These are phyloP conservation scores for Poecilia latipinna DNA, from an alignment of 2,113 vertebrate genomes.

Conservation along the genomic window DNA sequence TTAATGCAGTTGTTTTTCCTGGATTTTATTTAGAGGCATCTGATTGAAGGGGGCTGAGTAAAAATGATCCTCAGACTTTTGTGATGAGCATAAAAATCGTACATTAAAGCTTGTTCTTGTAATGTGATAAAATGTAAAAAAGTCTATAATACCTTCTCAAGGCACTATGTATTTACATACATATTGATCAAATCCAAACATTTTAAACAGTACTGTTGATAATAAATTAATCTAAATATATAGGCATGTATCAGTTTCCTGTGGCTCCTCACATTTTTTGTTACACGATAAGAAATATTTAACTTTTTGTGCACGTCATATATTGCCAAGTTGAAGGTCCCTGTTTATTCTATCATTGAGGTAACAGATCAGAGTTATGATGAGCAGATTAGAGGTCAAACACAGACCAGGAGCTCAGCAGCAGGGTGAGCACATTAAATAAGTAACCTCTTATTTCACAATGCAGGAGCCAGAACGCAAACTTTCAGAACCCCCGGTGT, in stretches of 20 bases:
- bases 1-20: too few relatives aligned
- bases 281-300: not conserved
- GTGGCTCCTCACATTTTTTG: not conserved
- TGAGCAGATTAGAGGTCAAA: conserved; percentile 29
- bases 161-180: not conserved
- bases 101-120: not conserved
- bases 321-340: conserved; percentile 7
- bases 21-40: too few relatives aligned
- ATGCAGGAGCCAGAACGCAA: conserved; percentile 96
- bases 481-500: conserved; percentile 97
- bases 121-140: not conserved
- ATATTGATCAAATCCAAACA: not conserved
- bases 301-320: not conserved
- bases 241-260: not conserved
- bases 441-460: conserved; percentile 80
- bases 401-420: conserved; percentile 31
- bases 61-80: too few relatives aligned
- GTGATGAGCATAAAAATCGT: not conserved
- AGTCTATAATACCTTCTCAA: not conserved
- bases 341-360: conserved; percentile 3
- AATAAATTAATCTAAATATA: not conserved
- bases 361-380: conserved; percentile 18
- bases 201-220: not conserved
- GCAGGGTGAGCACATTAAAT: conserved; percentile 66
- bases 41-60: too few relatives aligned